A percentile compares a stretch with the other conserved stretches of the same genome.
These are phyloP conservation scores for Diaprepes abbreviatus DNA, from an alignment of 2,888 invertebrate species.

Conservation along the genomic window DNA sequence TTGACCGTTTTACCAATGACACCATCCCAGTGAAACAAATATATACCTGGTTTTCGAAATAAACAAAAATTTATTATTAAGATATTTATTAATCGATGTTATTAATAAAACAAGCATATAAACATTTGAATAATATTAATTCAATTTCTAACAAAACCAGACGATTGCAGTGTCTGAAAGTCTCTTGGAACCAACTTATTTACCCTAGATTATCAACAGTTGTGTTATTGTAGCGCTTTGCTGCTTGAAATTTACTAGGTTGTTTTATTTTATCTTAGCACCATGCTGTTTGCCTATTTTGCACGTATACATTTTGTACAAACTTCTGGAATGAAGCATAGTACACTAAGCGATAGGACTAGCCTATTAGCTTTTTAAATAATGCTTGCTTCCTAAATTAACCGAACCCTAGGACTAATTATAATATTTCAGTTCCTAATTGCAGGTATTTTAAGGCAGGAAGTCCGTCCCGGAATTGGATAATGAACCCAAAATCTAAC, in stretches of 20 bases:
- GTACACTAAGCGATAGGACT: not conserved
- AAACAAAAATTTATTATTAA: no score
- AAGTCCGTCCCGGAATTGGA: conserved; percentile 75
- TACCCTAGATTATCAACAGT: no score
- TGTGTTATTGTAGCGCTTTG: no score
- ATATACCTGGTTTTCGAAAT: no score
- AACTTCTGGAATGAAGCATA: conserved; percentile 10
- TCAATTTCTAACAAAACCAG: no score
- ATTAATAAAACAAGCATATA: no score
- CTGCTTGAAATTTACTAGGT: not conserved
- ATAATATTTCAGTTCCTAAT: conserved; percentile 58
- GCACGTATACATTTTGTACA: conserved; percentile 1
- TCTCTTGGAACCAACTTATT: no score
- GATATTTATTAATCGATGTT: no score
- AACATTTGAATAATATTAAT: no score
- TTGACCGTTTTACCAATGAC: no score
- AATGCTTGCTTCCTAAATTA: conserved; percentile 43
- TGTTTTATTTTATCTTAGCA: not conserved
- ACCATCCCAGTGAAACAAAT: no score
- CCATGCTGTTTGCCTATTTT: conserved; percentile 1
- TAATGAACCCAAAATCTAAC: conserved; percentile 65
- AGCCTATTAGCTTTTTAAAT: conserved; percentile 6
- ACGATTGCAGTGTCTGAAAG: no score
- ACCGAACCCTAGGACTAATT: conserved; percentile 40
- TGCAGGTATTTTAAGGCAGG: conserved; percentile 77